Percentiles rank a stretch among this genome's conserved stretches.
phyloP scores from a whole-genome alignment of 2,888 invertebrate species.

The Tolmerus cingulatus region DNA sequence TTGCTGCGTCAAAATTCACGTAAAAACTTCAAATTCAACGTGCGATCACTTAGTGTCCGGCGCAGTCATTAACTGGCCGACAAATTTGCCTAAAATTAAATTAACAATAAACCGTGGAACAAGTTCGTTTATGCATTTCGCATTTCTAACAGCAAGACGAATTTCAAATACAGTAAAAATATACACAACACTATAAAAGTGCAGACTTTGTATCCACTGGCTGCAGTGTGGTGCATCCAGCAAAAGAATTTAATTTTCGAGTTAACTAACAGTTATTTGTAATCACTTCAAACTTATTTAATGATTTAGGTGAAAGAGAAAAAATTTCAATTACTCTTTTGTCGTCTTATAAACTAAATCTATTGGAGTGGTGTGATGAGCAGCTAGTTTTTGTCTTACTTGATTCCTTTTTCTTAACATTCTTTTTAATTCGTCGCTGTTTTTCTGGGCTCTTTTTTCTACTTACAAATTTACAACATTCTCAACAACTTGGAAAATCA shows the following conservation, averaged over 20 bases:
- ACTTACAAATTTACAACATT: background rate
- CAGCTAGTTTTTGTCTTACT: background rate
- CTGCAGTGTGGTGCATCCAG: background rate
- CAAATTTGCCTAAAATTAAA: background rate
- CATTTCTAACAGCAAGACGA: background rate
- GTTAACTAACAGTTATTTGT: background rate
- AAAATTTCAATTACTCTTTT: background rate
- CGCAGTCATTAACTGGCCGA: background rate
- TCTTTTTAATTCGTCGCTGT: background rate
- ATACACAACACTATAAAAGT: background rate
- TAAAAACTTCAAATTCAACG: background rate
- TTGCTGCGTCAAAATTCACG: background rate
- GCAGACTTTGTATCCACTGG: background rate
- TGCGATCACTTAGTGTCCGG: constrained; percentile 2
- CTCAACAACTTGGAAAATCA: background rate
- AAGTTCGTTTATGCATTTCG: background rate
- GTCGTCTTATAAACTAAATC: constrained; percentile 18
- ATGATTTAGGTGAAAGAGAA: background rate
- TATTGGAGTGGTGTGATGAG: constrained; percentile 5
- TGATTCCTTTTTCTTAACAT: background rate
- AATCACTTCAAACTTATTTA: background rate
- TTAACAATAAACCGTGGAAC: constrained; percentile 2
- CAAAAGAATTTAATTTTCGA: background rate
- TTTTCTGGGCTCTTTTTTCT: background rate
- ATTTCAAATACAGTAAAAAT: background rate